Evolutionary conservation across 2,113 vertebrate genomes (phyloP), one percentile per base, ranked within the genome.

Genomic region (Heteronetta atricapilla): DNA sequence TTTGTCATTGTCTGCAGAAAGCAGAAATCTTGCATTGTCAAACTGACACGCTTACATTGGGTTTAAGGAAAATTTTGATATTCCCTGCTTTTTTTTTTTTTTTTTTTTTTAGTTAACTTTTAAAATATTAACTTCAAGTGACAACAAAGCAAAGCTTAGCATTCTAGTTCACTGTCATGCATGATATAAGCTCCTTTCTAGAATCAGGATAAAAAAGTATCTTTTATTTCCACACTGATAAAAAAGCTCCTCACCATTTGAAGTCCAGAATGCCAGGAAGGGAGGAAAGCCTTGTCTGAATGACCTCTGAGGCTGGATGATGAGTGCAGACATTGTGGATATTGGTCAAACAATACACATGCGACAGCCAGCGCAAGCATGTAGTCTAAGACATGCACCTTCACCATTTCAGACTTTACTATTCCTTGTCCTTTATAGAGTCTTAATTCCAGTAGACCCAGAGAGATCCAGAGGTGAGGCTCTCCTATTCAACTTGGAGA

Each of bases 331-430:
- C 13, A 20, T 4, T n/a, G 31, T 8, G 46, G 46, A 1, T 13
- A 21, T 12, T 52, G 44, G 58, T 46, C 73, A 79, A 59, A 40
- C 15, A 26, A 58, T 10, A 29, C 1, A 1, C 5, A 2, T 1
- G 20, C 18, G 36, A 36, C 26, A 29, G 48, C 44, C 63, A 75
- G 70, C 31, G 46, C 1, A 12, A 23, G 2, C 5, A 11, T 0
- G 1, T 9, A 8, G 29, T 10, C 31, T 46, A 10, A 64, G 15
- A 56, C 15, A 2, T 2, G 8, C 0, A 66, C 12, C 29, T 77
- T 77, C 29, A 21, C 8, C 18, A 17, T 11, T 55, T 29, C 48
- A 31, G 16, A 14, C 70, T 56, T 38, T 26, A 21, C 23, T 31
- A 0, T 6, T 89, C 26, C 11, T 42, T 3, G 10, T 81, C 34